Base-by-base conservation (phyloP, 2,113 vertebrate species). In the Pelobates fuscus region DNA sequence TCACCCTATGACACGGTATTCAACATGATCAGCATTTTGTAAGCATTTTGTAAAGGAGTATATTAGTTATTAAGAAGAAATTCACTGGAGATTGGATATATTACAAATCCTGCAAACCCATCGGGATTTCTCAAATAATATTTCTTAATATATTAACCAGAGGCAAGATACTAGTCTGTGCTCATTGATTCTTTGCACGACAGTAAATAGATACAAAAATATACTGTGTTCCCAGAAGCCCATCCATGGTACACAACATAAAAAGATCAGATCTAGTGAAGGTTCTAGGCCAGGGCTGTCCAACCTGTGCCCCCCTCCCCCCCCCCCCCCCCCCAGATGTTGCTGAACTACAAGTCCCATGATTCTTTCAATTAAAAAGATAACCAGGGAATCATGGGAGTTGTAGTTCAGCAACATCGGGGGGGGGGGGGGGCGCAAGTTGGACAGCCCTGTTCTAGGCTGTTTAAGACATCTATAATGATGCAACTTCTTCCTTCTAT, bases 201-300 rank as follows among this genome's bases (percentile, higher is more conserved):
- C 73, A 68, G 73, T 66, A 77, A 68, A 77, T 68, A 77, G 73
- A 77, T 77, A 77, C 60, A 67, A 67, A 68, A 77, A 43, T 54
- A 68, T 77, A 41, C 26, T 67, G 49, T n/a, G 27, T 29, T 77
- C 73, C 65, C 73, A 52, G 24, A 77, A 77, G 73, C 57, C 61
- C 37, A 30, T 17, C 15, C 11, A 37, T 52, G 70, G 64, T 60
- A 64, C 64, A 26, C 32, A 21, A 73, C 59, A 73, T 65, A 64
- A 44, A 73, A 65, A 41, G 60, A 46, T 37, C 58, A 75, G 29
- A 44, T 18, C 68, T 59, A 10, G 32, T 37, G 32, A 5, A 37
- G 32, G 32, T 37, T 37, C 10, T 1, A n/a, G n/a, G n/a, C n/a
- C n/a, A n/a, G n/a, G n/a, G n/a, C n/a, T n/a, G n/a, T n/a, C n/a